phyloP scores from a whole-genome alignment of 1,140 invertebrate genomes.

The Drosophila miranda region DNA sequence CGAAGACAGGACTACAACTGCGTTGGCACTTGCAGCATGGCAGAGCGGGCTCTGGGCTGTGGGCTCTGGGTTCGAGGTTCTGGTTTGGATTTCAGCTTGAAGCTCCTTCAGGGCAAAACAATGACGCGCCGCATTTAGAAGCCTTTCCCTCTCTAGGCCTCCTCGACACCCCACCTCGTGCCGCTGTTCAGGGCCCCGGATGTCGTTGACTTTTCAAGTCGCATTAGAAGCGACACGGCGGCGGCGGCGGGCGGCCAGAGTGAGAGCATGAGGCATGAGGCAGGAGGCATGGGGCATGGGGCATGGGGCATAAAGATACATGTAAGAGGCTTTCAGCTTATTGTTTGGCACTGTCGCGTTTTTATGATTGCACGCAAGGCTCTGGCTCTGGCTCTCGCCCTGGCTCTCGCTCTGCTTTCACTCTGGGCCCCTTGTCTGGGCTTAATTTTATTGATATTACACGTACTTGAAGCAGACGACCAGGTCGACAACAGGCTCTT shows the following conservation, averaged over 20 bases:
- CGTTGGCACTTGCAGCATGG: slow-evolving; percentile 12
- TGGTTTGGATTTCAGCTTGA: slow-evolving; percentile 36
- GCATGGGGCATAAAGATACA: slow-evolving; percentile 69
- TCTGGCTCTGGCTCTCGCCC: neutral
- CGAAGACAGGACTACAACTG: neutral
- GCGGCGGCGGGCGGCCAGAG: slow-evolving; percentile 22
- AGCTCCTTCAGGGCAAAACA: slow-evolving; percentile 60
- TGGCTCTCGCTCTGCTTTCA: neutral
- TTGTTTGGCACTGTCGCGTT: slow-evolving; percentile 69
- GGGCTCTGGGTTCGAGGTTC: slow-evolving; percentile 25
- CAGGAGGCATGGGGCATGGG: slow-evolving; percentile 38
- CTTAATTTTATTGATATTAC: slow-evolving; percentile 80
- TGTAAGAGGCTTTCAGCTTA: slow-evolving; percentile 80
- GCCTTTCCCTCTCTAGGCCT: slow-evolving; percentile 30
- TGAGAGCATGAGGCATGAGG: neutral
- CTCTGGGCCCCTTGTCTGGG: slow-evolving; percentile 42
- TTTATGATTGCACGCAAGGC: slow-evolving; percentile 61
- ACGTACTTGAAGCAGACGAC: slow-evolving; percentile 59
- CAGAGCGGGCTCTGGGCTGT: slow-evolving; percentile 14
- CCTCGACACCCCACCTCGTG: neutral
- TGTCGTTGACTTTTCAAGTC: slow-evolving; percentile 80
- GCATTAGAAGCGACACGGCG: slow-evolving; percentile 62
- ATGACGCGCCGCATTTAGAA: slow-evolving; percentile 64
- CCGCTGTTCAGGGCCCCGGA: slow-evolving; percentile 30
- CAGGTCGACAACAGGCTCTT: slow-evolving; percentile 44